These are phyloP conservation scores for Drosophila lowei DNA, from an alignment of 1,140 invertebrate genomes.

Conservation along the genomic window DNA sequence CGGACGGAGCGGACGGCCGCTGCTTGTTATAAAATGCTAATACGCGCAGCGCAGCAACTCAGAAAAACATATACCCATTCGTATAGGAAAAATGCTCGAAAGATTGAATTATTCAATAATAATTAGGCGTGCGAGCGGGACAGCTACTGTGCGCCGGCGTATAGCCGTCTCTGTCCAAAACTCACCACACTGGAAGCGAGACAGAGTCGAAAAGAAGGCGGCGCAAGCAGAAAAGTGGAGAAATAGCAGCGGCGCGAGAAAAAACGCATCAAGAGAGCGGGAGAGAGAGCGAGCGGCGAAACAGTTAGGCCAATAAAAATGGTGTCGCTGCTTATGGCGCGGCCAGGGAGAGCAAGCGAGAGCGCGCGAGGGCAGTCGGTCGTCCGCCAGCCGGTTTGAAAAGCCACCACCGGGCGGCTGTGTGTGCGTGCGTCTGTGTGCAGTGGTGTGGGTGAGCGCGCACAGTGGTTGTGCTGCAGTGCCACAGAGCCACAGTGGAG, in stretches of 20 bases:
- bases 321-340: conserved; percentile 52
- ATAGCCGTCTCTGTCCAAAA: conserved; percentile 42
- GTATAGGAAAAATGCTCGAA: conserved; percentile 67
- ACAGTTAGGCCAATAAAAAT: conserved; percentile 73
- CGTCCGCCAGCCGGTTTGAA: conserved; percentile 45
- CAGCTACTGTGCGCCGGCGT: neutral
- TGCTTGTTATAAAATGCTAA: conserved; percentile 82
- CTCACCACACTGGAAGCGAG: conserved; percentile 73
- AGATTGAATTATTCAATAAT: conserved; percentile 82
- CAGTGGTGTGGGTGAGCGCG: neutral
- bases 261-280: conserved; percentile 40
- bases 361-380: conserved; percentile 1
- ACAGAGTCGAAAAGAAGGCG: conserved; percentile 70
- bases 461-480: conserved; percentile 12
- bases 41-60: conserved; percentile 75
- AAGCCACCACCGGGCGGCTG: conserved; percentile 51
- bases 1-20: conserved; percentile 57
- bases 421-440: too few relatives aligned
- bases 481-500: conserved; percentile 32
- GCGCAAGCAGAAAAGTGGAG: conserved; percentile 60
- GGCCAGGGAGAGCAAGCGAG: conserved; percentile 32
- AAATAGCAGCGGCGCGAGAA: conserved; percentile 32
- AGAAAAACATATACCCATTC: conserved; percentile 21
- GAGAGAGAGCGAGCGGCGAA: conserved; percentile 27
- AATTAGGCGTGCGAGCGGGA: conserved; percentile 72